Conservation (phyloP, 2,797 vertebrate species). For the Paedocypris micromegethes region DNA sequence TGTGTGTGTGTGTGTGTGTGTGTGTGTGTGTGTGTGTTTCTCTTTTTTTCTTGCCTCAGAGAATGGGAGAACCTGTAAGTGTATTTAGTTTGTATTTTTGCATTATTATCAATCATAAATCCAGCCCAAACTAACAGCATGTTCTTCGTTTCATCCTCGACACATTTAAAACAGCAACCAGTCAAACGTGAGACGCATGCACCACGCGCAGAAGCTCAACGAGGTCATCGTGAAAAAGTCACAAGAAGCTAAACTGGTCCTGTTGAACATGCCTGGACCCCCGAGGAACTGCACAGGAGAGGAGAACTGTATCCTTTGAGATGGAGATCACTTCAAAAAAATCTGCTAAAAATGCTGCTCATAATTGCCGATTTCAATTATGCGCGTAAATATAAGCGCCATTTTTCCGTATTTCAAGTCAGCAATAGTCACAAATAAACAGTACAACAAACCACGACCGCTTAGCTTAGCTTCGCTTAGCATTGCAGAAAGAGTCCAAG, state of each 20-base stretch:
- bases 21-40: conserved; percentile 42
- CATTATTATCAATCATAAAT: no score
- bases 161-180: conserved; percentile 75
- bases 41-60: conserved; percentile 71
- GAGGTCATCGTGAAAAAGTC: conserved; percentile 93
- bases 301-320: conserved; percentile 92
- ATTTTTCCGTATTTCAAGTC: no score
- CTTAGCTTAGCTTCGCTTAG: no score
- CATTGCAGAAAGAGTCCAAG: no score
- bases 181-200: conserved; percentile 89
- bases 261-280: conserved; percentile 97
- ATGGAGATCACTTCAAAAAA: not conserved
- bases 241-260: conserved; percentile 87
- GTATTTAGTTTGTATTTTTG: conserved; percentile 2
- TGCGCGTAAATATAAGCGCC: no score
- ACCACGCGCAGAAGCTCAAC: conserved; percentile 91
- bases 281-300: conserved; percentile 90
- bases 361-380: no score
- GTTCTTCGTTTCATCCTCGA: not conserved
- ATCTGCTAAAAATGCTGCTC: no score
- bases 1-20: conserved; percentile 19
- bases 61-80: conserved; percentile 98
- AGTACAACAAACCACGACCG: no score
- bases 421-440: no score
- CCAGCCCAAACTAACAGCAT: not conserved